Evolutionary conservation across 64 coral and sea anemone genomes (phyloP), one percentile per base, ranked within the genome.

Genomic region (Catalaphyllia jardinei): DNA sequence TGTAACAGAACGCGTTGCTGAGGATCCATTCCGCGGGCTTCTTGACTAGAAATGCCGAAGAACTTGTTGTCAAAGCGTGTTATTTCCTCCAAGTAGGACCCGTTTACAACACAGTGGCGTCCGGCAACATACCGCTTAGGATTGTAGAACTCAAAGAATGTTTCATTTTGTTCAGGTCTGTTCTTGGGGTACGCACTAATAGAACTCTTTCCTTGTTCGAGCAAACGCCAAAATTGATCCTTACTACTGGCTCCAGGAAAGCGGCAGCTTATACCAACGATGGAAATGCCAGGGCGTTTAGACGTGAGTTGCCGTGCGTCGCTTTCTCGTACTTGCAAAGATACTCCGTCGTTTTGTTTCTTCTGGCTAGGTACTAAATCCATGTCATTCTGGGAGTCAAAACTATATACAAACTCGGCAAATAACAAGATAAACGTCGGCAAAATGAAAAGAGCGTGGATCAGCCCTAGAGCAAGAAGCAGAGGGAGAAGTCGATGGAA

Each of bases 1-100:
- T 95, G 69, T 22, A 95, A 62, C 35, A 91, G 73, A 46, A 95
- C 88, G 15, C 83, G 86, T 78, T 95, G 93, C 87, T 95, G 93
- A 13, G 93, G 93, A 49, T 95, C 93, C 76, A 92, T 92, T 28
- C 31, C 31, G 20, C 25, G 73, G 63, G 93, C 93, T 38, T 95
- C 93, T 29, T 88, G 89, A 33, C 54, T 79, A 4, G 93, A 92
- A n/a, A 92, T 95, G 11, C 71, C 87, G 42, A 95, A 95, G 62
- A 95, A 95, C 8, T 18, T 62, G 3, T 83, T 46, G 54, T 94
- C 93, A 80, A 94, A 94, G 0, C 15, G 22, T 64, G 18, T 65
- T 18, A 94, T 94, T 11, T 94, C 79, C 15, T 91, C 93, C 31
- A 94, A 24, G 62, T 80, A 94, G 24, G 88, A 75, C 15, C 93